Evolutionary conservation across 2,113 vertebrate genomes (phyloP), one percentile per base, ranked within the genome.

Genomic region (Pomatostomus ruficeps): DNA sequence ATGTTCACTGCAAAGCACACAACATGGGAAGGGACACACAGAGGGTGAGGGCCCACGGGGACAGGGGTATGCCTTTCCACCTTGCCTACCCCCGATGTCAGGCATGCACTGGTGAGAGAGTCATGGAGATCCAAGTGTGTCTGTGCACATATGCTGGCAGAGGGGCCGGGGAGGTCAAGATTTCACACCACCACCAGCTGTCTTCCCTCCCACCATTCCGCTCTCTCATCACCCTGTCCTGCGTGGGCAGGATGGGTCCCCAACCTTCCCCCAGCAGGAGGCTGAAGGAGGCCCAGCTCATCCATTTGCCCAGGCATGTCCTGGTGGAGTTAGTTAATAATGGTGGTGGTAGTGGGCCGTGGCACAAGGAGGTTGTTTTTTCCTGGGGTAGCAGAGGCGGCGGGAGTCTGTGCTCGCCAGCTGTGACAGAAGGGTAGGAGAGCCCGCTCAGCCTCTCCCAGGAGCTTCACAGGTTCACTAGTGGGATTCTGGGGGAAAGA

Each of bases 381-480:
- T 88, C 88, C 93, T 58, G 91, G 93, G 86, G 85, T 63, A 87
- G 90, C 93, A 92, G 92, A 94, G 91, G 89, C 6, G 7, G 72
- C 10, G 5, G 85, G 52, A 85, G 85, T 61, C 86, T 62, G 55
- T 1, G 5, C 94, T 88, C 33, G 77, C 89, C 85, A n/a, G 94
- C 51, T 67, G 72, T 88, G 76, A 88, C 67, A 61, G 82, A 51
- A 94, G 52, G 62, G 51, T 52, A 52, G 52, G 65, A 75, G 33
- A 81, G 49, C 85, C 89, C 55, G 93, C 67, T 91, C 76, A 73
- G 90, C 93, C 90, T 63, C 89, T 96, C 87, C 95, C 7, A 1
- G 43, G 81, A 85, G 73, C 38, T 3, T 98, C 98, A 98, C 98
- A 98, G 98, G 96, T 98, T 98, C 97, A 98, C 98, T 97, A 98